phyloP scores from a whole-genome alignment of 2,888 invertebrate species.

The Pyrgus malvae region DNA sequence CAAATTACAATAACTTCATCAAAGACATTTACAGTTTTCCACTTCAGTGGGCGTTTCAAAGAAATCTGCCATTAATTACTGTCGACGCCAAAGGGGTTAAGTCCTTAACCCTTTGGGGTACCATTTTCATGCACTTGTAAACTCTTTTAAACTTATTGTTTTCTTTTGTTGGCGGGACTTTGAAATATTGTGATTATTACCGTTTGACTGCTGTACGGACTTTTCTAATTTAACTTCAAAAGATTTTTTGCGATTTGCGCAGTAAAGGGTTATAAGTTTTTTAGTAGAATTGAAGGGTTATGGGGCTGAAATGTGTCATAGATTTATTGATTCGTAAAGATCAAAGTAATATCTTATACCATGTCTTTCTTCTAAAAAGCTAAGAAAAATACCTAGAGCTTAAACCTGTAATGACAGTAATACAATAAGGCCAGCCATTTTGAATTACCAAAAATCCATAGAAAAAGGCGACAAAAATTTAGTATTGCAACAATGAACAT shows the following conservation, averaged over 20 bases:
- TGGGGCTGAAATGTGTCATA: not conserved
- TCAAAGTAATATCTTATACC: too few relatives aligned
- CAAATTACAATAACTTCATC: slow-evolving; percentile 55
- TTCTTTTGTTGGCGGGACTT: slow-evolving; percentile 66
- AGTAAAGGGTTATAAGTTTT: slow-evolving; percentile 32
- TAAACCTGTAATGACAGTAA: too few relatives aligned
- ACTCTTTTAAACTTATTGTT: slow-evolving; percentile 75
- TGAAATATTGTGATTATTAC: slow-evolving; percentile 74
- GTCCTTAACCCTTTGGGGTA: slow-evolving; percentile 64
- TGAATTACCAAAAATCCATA: too few relatives aligned
- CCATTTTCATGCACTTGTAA: slow-evolving; percentile 66
- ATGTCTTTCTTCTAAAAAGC: too few relatives aligned
- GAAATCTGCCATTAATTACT: slow-evolving; percentile 71
- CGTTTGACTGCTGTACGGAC: slow-evolving; percentile 63
- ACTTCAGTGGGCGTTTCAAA: slow-evolving; percentile 48
- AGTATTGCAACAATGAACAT: too few relatives aligned
- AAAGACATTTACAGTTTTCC: slow-evolving; percentile 52
- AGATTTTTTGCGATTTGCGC: slow-evolving; percentile 30
- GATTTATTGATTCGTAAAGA: not conserved
- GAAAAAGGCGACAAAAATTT: too few relatives aligned
- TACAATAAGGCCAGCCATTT: too few relatives aligned
- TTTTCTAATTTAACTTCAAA: slow-evolving; percentile 33
- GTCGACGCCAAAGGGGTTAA: slow-evolving; percentile 68
- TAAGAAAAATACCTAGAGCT: too few relatives aligned
- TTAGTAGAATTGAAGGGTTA: not conserved